These are phyloP conservation scores for Sphenopsis melanotis DNA, from an alignment of 2,797 vertebrate species.

Conservation along the genomic window DNA sequence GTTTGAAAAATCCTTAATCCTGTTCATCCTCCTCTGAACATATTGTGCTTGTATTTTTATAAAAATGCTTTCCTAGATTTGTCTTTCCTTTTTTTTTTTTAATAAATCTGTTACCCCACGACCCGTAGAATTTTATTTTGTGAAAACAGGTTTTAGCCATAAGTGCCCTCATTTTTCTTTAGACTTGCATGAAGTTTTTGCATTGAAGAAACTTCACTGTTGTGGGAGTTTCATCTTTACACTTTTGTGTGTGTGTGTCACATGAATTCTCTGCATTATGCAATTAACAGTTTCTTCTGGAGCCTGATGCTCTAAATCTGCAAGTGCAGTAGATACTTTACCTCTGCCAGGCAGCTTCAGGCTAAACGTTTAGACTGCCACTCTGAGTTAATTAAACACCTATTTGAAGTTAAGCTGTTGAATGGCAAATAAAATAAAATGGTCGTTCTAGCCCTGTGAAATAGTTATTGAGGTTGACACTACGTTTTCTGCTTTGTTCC, in stretches of 20 bases:
- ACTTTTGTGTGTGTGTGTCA: not conserved
- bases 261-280: not conserved
- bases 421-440: conserved; percentile 60
- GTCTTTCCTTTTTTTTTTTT: not conserved
- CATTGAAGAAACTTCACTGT: not conserved
- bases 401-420: conserved; percentile 59
- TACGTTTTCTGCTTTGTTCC: not conserved
- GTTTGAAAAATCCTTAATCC: not conserved
- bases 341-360: conserved; percentile 48
- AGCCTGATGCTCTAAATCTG: conserved; percentile 14
- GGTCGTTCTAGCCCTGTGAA: not conserved
- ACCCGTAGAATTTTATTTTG: not conserved
- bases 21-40: not conserved
- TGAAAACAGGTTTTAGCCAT: not conserved
- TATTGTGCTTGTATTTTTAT: not conserved
- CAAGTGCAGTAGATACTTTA: not conserved
- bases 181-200: not conserved
- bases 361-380: conserved; percentile 48
- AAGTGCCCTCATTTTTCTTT: not conserved
- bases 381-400: conserved; percentile 71
- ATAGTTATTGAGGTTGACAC: conserved; percentile 11
- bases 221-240: not conserved
- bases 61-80: not conserved
- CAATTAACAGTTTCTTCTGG: conserved; percentile 28
- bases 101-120: not conserved